Evolutionary conservation across 1,140 invertebrate species (phyloP).

Genomic region (Monomorium pharaonis): DNA sequence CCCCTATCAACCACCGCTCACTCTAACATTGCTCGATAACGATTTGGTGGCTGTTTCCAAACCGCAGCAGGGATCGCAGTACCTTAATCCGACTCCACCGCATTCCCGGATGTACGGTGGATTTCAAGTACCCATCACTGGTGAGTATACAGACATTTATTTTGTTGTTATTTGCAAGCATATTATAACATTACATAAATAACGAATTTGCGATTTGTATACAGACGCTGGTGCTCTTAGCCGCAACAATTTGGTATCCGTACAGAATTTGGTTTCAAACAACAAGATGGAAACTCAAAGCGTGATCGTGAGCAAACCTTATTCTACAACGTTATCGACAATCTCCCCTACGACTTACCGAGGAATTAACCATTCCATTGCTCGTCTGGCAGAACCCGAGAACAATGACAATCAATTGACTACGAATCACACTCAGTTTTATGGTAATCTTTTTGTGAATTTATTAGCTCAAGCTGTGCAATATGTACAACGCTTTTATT

Average conservation of each 20-base stretch:
- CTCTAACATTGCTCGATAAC: conserved; percentile 82
- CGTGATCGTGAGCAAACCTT: conserved; percentile 85
- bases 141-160: conserved; percentile 68
- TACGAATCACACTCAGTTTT: conserved; percentile 80
- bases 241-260: conserved; percentile 77
- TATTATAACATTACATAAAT: background rate
- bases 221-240: conserved; percentile 74
- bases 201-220: conserved; percentile 42
- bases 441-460: conserved; percentile 68
- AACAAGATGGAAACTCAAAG: conserved; percentile 82
- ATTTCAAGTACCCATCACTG: conserved; percentile 84
- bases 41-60: conserved; percentile 82
- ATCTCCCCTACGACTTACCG: conserved; percentile 80
- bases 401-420: conserved; percentile 76
- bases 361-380: conserved; percentile 79
- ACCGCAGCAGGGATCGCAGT: conserved; percentile 81
- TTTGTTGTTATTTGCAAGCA: background rate
- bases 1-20: conserved; percentile 81
- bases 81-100: conserved; percentile 76
- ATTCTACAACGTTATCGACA: conserved; percentile 73
- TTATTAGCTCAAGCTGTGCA: background rate
- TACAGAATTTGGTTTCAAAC: conserved; percentile 79
- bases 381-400: conserved; percentile 79
- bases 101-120: conserved; percentile 81
- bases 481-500: background rate